phyloP scores from a whole-genome alignment of 2,888 invertebrate genomes.

The Cetonia aurata region DNA sequence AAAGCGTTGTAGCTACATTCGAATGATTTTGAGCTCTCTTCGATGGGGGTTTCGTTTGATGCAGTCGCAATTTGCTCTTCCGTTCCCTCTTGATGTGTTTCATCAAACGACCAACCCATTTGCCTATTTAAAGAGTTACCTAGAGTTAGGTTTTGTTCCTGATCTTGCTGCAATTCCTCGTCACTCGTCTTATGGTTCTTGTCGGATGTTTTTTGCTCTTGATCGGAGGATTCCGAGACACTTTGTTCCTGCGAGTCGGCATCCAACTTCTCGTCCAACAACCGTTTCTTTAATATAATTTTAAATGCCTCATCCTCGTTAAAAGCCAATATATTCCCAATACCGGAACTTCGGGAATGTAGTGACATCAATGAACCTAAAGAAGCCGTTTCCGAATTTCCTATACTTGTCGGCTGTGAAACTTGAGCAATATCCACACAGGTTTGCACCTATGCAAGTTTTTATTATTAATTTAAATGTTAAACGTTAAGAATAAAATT shows the following conservation, averaged over 20 bases:
- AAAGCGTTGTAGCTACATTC: slow-evolving; percentile 72
- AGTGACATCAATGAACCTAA: slow-evolving; percentile 64
- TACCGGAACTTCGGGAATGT: slow-evolving; percentile 66
- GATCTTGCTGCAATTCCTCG: slow-evolving; percentile 43
- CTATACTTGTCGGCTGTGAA: slow-evolving; percentile 57
- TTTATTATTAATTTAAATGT: background rate
- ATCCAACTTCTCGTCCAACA: slow-evolving; percentile 51
- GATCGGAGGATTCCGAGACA: slow-evolving; percentile 32
- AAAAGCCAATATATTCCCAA: slow-evolving; percentile 70
- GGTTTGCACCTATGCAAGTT: slow-evolving; percentile 69
- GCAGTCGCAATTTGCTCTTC: background rate
- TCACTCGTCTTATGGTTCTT: slow-evolving; percentile 28
- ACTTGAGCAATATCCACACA: slow-evolving; percentile 83
- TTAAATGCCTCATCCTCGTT: slow-evolving; percentile 81
- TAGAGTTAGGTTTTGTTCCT: slow-evolving; percentile 56
- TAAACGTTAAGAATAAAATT: slow-evolving; percentile 23
- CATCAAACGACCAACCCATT: slow-evolving; percentile 75
- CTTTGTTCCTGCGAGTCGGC: slow-evolving; percentile 31
- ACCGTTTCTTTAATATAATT: slow-evolving; percentile 73
- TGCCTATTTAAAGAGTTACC: slow-evolving; percentile 77
- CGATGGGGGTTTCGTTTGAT: slow-evolving; percentile 24
- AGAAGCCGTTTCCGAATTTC: slow-evolving; percentile 62
- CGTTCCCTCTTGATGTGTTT: slow-evolving; percentile 51
- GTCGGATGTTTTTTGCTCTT: slow-evolving; percentile 33
- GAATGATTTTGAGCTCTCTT: slow-evolving; percentile 57